Base-by-base conservation (phyloP, 2,888 invertebrate genomes). In the Phortica magna region DNA sequence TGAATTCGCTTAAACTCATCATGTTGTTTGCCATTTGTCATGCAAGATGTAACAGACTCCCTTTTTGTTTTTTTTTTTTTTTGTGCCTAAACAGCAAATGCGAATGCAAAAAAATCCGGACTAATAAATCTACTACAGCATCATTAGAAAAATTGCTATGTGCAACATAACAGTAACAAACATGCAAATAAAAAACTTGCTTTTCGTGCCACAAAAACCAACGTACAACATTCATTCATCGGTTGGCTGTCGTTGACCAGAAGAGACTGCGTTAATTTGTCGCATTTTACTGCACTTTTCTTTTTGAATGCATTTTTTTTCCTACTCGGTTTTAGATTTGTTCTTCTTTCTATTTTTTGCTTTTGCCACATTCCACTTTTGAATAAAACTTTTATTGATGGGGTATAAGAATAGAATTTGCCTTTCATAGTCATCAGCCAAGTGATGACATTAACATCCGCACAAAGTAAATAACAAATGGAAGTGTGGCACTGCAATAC, bases 361-460 rank as follows among this genome's bases (percentile, higher is more conserved):
- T 48, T 48, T 43, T 68, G 17, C 68, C 19, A 7, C 5, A 7
- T 9, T 31, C 22, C 64, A 12, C 39, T 39, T 64, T 64, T 64
- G 39, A 14, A n/a, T 39, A 9, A 3, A 12, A 31, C 10, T 64
- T 64, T n/a, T 10, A 53, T 10, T 39, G 64, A 14, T 64, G 64
- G 22, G 39, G 70, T 14, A n/a, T 48, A 71, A 53, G 53, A 71
- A 31, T 53, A 71, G 55, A 71, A 55, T 71, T 68, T 53, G 17
- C 70, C n/a, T 71, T 71, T 55, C 70, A 71, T 55, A 55, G 70
- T 71, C 70, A 71, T 55, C 53, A 71, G 31, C 70, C 53, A 53
- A 14, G 70, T 53, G 70, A 70, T 70, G 70, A 70, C 70, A 70
- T 53, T 53, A 70, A 70, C 70, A 53, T 71, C 70, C 48, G 48